Evolutionary conservation across 92 coral and sea anemone genomes (phyloP).

Genomic region (Virgularia gustaviana): DNA sequence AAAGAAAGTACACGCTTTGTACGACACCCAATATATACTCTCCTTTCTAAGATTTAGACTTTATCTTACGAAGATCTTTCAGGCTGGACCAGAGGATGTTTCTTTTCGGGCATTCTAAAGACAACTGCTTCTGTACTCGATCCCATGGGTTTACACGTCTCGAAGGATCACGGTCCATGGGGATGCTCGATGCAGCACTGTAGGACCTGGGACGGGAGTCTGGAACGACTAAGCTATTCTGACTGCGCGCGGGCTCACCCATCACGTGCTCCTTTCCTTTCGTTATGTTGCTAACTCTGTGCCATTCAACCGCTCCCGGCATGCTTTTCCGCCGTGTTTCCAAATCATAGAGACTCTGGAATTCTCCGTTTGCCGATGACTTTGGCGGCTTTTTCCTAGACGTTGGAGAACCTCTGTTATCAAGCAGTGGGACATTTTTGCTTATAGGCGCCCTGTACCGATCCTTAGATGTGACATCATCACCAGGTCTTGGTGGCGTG

Average conservation of each 20-base stretch:
- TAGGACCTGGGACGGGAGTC: slow-evolving; percentile 18
- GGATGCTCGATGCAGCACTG: slow-evolving; percentile 11
- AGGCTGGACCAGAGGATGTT: slow-evolving; percentile 24
- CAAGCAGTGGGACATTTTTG: slow-evolving; percentile 9
- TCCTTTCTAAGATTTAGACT: not conserved
- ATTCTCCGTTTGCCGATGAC: slow-evolving; percentile 22
- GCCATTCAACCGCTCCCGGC: slow-evolving; percentile 34
- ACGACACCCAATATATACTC: no score
- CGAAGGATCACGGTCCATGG: not conserved
- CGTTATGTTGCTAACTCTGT: slow-evolving; percentile 9
- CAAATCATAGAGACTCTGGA: slow-evolving; percentile 10
- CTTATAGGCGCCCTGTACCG: slow-evolving; percentile 9
- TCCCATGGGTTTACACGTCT: no score
- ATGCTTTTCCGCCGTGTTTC: slow-evolving; percentile 33
- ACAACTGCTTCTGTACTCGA: slow-evolving; percentile 10
- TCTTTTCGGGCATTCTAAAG: slow-evolving; percentile 22
- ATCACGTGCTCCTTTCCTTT: not conserved
- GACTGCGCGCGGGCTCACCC: not conserved
- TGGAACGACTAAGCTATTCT: slow-evolving; percentile 14
- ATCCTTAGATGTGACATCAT: not conserved
- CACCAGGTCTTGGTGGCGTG: not conserved
- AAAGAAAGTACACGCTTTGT: no score
- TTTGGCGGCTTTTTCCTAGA: no score
- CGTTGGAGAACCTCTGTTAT: no score
- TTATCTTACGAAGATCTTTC: slow-evolving; percentile 25